Conservation (phyloP, 2,888 invertebrate species). For the Platerodrilus igneus region DNA sequence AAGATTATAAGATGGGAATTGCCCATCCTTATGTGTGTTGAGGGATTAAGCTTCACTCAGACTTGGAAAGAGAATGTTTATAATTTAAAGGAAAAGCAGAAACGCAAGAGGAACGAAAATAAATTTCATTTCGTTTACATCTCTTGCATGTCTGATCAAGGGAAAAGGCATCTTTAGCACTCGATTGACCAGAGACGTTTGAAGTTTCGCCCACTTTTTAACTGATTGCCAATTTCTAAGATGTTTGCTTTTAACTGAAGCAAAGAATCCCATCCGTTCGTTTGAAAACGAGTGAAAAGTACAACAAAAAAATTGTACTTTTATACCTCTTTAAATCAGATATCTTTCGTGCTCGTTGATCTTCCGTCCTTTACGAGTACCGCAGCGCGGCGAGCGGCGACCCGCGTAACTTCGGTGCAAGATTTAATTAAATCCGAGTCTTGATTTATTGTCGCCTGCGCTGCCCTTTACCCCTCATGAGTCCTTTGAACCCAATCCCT, state of each 20-base stretch:
- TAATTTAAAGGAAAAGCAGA: slow-evolving; percentile 17
- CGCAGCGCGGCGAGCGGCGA: slow-evolving; percentile 49
- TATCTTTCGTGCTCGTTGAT: slow-evolving; percentile 14
- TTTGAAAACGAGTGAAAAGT: slow-evolving; percentile 15
- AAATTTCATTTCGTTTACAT: slow-evolving; percentile 24
- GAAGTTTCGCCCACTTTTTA: slow-evolving; percentile 37
- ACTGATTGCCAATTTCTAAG: slow-evolving; percentile 31
- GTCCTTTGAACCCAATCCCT: slow-evolving; percentile 27
- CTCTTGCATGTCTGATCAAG: slow-evolving; percentile 27
- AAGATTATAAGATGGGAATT: slow-evolving; percentile 43
- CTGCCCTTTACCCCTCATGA: slow-evolving; percentile 23
- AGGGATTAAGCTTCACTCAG: slow-evolving; percentile 23
- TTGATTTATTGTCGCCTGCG: slow-evolving; percentile 53
- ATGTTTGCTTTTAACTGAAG: slow-evolving; percentile 15
- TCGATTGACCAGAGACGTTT: slow-evolving; percentile 36
- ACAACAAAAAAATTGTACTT: slow-evolving; percentile 12
- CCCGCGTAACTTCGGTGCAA: slow-evolving; percentile 53
- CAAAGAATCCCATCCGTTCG: slow-evolving; percentile 10
- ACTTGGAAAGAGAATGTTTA: slow-evolving; percentile 20
- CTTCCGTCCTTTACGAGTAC: slow-evolving; percentile 31
- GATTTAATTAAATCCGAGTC: slow-evolving; percentile 55
- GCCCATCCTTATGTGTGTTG: slow-evolving; percentile 40
- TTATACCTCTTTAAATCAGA: slow-evolving; percentile 23
- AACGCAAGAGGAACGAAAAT: slow-evolving; percentile 9
- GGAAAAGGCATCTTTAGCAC: slow-evolving; percentile 29